These are phyloP conservation scores for Sebastes trivittatus DNA, from an alignment of 2,797 vertebrate species.

Conservation along the genomic window DNA sequence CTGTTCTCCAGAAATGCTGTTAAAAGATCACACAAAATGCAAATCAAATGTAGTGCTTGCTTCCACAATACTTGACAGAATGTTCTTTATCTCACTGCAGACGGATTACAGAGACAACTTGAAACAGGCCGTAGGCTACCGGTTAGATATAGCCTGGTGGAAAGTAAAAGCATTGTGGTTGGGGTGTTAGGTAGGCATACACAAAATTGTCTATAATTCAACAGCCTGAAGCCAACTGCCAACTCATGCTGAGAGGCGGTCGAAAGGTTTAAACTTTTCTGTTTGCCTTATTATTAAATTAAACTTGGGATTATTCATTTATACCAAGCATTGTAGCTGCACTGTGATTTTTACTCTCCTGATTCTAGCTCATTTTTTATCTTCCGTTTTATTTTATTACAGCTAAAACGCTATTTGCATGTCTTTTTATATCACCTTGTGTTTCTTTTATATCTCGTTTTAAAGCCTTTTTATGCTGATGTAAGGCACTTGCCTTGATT, in stretches of 20 bases:
- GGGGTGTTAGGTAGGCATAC: constrained; percentile 5
- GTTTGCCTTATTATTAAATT: constrained; percentile 2
- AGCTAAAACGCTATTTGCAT: background rate
- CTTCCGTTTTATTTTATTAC: background rate
- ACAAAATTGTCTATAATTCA: constrained; percentile 31
- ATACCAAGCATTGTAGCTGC: background rate
- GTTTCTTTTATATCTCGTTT: background rate
- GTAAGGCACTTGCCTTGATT: background rate
- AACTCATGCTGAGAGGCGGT: constrained; percentile 2
- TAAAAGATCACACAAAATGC: constrained; percentile 32
- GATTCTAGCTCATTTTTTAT: background rate
- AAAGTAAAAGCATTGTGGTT: constrained; percentile 6
- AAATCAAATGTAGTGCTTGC: constrained; percentile 3
- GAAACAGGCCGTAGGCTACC: constrained; percentile 7
- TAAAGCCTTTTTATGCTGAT: background rate
- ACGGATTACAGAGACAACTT: constrained; percentile 25
- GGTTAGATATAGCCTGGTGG: constrained; percentile 1
- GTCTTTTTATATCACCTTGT: background rate
- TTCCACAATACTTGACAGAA: background rate
- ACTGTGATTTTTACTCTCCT: background rate
- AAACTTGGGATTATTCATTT: background rate
- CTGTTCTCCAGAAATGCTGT: background rate
- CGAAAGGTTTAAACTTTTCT: constrained; percentile 10
- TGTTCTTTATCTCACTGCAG: constrained; percentile 2
- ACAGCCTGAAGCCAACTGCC: constrained; percentile 14